A percentile compares a stretch with the other conserved stretches of the same genome.
Evolutionary conservation across 2,113 vertebrate species (phyloP).

Genomic region (Aix galericulata): DNA sequence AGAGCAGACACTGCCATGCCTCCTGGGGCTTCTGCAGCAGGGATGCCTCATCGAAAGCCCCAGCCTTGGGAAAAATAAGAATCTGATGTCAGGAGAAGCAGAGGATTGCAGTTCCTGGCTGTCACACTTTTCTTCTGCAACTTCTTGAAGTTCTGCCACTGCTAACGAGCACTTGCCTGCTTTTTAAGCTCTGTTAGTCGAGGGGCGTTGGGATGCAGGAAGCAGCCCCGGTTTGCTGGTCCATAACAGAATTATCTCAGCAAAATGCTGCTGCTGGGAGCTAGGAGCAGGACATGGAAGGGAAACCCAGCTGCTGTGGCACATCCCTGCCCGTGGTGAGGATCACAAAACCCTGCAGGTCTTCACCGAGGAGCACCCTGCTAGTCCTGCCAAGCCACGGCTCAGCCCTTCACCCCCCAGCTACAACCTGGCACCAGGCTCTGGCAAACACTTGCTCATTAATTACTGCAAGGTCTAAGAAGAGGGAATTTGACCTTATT

Average conservation of each 20-base stretch:
- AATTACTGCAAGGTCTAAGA: neutral
- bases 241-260: neutral
- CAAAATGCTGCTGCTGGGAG: neutral
- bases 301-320: neutral
- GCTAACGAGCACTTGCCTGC: neutral
- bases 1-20: neutral
- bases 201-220: neutral
- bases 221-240: neutral
- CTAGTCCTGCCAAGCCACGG: neutral
- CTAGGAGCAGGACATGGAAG: neutral
- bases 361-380: fast-evolving
- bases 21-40: neutral
- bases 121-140: neutral
- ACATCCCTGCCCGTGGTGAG: neutral
- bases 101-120: neutral
- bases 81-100: neutral
- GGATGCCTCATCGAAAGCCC: neutral
- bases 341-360: neutral
- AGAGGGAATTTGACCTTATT: neutral
- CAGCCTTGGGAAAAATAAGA: neutral
- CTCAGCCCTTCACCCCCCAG: neutral
- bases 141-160: neutral
- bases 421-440: neutral
- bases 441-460: neutral
- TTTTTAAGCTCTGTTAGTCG: neutral